Conservation (phyloP, 2,888 invertebrate genomes). For the Callimorpha dominula region DNA sequence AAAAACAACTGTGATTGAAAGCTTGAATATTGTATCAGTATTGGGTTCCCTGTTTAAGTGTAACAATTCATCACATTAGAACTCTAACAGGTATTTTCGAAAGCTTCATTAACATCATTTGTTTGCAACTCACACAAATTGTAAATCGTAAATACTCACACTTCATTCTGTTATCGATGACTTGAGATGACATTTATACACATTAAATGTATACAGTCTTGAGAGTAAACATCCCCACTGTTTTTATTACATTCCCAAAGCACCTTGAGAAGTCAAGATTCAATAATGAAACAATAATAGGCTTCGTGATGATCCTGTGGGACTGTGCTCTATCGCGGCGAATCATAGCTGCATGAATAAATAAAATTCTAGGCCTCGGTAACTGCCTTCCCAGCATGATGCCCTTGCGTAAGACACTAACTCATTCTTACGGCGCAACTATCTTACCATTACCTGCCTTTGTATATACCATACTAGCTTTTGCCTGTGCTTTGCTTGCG, state of each 20-base stretch:
- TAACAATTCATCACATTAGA: too few relatives aligned
- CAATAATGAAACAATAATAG: slow-evolving; percentile 40
- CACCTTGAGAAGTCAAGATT: slow-evolving; percentile 33
- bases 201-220: neutral
- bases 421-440: slow-evolving; percentile 42
- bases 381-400: slow-evolving; percentile 30
- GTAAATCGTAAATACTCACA: neutral
- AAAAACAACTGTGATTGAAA: too few relatives aligned
- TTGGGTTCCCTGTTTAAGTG: too few relatives aligned
- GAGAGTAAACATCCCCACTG: slow-evolving; percentile 4
- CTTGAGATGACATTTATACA: neutral
- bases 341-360: slow-evolving; percentile 52
- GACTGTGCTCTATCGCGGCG: slow-evolving; percentile 27
- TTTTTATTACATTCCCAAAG: slow-evolving; percentile 26
- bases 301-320: slow-evolving; percentile 34
- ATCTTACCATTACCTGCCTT: slow-evolving; percentile 7
- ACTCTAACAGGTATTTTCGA: too few relatives aligned
- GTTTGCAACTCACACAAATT: neutral
- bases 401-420: slow-evolving; percentile 43
- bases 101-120: too few relatives aligned
- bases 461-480: too few relatives aligned
- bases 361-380: slow-evolving; percentile 36
- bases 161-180: neutral
- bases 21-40: too few relatives aligned
- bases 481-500: too few relatives aligned